Evolutionary conservation across 1,140 invertebrate genomes (phyloP).

Genomic region (Lordiphosa collinella): DNA sequence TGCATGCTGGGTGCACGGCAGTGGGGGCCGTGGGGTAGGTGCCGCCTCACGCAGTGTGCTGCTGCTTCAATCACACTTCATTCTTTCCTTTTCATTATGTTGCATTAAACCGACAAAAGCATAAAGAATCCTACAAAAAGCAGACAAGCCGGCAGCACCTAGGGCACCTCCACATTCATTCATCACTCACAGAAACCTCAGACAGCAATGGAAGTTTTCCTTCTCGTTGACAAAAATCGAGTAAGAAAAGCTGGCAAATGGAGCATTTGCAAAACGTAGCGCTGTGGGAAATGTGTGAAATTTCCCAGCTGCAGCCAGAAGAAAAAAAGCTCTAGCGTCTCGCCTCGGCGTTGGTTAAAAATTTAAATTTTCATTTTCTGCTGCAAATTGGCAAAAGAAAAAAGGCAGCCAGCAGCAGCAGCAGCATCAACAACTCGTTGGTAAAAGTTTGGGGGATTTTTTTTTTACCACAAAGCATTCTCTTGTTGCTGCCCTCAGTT

Average conservation of each 20-base stretch:
- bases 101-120: constrained; percentile 47
- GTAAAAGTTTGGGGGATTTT: constrained; percentile 2
- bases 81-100: constrained; percentile 59
- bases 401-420: constrained; percentile 1
- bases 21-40: no score
- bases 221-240: constrained; percentile 39
- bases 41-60: no score
- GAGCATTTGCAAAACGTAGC: constrained; percentile 49
- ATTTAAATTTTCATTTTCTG: constrained; percentile 77
- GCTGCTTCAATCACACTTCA: constrained; percentile 41
- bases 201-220: constrained; percentile 33
- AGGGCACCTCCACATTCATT: constrained; percentile 27
- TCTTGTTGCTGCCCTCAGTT: constrained; percentile 37
- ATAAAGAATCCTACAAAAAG: no score
- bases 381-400: constrained; percentile 54
- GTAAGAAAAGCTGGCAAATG: constrained; percentile 28
- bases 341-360: constrained; percentile 64
- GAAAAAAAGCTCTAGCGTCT: constrained; percentile 51
- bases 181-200: constrained; percentile 42
- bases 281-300: constrained; percentile 73
- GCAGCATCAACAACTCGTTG: neutral
- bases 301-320: constrained; percentile 64
- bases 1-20: constrained; percentile 49
- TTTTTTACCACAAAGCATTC: constrained; percentile 35
- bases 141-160: neutral